These are phyloP conservation scores for Fistularia tabacaria DNA, from an alignment of 2,797 vertebrate species.

Conservation along the genomic window DNA sequence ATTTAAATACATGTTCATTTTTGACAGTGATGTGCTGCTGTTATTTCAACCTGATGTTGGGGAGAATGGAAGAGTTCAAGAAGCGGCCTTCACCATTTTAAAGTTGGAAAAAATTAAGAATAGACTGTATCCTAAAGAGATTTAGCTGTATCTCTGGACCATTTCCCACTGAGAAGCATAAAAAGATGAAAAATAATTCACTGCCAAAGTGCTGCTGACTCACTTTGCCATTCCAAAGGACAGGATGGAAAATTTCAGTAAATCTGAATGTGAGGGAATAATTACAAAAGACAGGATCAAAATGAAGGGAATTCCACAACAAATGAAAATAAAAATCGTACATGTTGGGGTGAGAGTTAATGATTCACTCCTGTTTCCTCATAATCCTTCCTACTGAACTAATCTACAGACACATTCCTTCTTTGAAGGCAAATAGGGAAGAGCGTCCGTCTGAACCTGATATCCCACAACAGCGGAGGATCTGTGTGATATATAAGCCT, in stretches of 20 bases:
- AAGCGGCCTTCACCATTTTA: too few species aligned
- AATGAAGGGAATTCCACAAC: conserved; percentile 5
- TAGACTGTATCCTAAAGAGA: too few species aligned
- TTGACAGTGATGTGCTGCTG: too few species aligned
- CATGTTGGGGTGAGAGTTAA: conserved; percentile 51
- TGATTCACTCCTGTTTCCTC: conserved; percentile 51
- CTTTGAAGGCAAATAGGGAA: conserved; percentile 32
- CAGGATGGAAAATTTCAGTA: not conserved
- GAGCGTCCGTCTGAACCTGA: conserved; percentile 24
- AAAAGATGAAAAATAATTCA: too few species aligned
- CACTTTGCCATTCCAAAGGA: not conserved
- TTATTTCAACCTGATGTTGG: too few species aligned
- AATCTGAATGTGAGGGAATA: not conserved
- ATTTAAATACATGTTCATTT: too few species aligned
- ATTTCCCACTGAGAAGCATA: too few species aligned
- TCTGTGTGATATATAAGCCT: not conserved
- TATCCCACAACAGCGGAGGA: conserved; percentile 5
- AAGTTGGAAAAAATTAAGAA: too few species aligned
- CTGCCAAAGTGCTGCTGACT: too few species aligned
- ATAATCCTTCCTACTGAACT: conserved; percentile 37
- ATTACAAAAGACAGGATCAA: not conserved
- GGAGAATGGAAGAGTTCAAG: too few species aligned
- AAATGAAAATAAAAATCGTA: conserved; percentile 21
- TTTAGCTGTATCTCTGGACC: too few species aligned
- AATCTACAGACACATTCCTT: conserved; percentile 57